phyloP scores from a whole-genome alignment of 2,888 invertebrate species.

The Synanthedon myopaeformis region DNA sequence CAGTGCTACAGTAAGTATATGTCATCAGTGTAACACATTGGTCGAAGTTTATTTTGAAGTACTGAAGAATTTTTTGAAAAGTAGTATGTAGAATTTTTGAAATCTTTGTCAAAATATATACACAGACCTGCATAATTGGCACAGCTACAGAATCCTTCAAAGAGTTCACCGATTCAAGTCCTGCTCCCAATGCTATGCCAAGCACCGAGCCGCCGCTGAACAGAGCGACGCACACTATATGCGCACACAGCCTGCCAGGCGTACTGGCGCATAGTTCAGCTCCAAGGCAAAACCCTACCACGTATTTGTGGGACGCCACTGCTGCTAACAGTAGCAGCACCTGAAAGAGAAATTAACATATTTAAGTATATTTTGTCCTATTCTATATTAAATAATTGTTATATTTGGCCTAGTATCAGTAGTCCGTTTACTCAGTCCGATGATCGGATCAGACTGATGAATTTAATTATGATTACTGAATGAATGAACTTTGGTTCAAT shows the following conservation, averaged over 20 bases:
- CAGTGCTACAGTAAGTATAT: too few relatives aligned
- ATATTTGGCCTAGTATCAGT: too few relatives aligned
- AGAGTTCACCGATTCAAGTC: slow-evolving; percentile 62
- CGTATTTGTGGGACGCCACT: slow-evolving; percentile 83
- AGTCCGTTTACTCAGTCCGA: too few relatives aligned
- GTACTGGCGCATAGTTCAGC: slow-evolving; percentile 75
- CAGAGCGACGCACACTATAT: slow-evolving; percentile 71
- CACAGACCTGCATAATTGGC: slow-evolving; percentile 72
- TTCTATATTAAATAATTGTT: too few relatives aligned
- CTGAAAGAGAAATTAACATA: slow-evolving; percentile 31
- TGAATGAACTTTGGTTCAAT: too few relatives aligned
- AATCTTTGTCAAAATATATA: background rate
- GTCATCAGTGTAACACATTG: too few relatives aligned
- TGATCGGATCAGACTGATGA: too few relatives aligned
- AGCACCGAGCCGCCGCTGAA: slow-evolving; percentile 77
- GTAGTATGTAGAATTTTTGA: background rate
- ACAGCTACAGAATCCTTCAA: slow-evolving; percentile 60
- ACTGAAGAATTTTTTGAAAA: too few relatives aligned
- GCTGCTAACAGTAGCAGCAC: slow-evolving; percentile 76
- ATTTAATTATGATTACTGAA: too few relatives aligned
- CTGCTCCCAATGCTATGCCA: slow-evolving; percentile 77
- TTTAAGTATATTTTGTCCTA: too few relatives aligned
- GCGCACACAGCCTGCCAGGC: slow-evolving; percentile 42
- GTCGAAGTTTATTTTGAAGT: too few relatives aligned
- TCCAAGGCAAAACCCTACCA: slow-evolving; percentile 85